Evolutionary conservation across 1,140 invertebrate genomes (phyloP), one percentile per base, ranked within the genome.

Genomic region (Liolophura sinensis): DNA sequence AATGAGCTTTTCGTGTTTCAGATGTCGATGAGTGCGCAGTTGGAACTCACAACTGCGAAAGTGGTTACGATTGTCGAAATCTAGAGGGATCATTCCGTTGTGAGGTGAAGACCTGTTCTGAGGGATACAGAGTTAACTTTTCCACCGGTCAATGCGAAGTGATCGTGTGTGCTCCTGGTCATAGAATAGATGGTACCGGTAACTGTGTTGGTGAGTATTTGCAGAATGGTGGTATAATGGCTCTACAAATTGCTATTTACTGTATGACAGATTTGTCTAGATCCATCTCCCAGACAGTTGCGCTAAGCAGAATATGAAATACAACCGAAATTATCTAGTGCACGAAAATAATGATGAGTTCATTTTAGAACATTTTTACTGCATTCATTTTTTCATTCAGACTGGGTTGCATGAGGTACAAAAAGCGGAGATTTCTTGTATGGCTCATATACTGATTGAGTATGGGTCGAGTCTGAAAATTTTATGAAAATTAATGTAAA

Each of bases 21-120:
- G 79, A 81, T 74, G 76, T 97, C 72, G 92, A 99, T 82, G 97
- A 99, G 83, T 99, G 97, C 78, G 71, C 82, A 0, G 84, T 93
- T 1, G 90, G 90, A 7, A 92, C 89, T 0, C 90, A 98, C 79
- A 91, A 93, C 74, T 99, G 97, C 78, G 89, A 89, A 0, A 75
- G 86, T 0, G 90, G 90, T 6, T 97, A 92, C 76, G 84, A 88
- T 1, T 99, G 97, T 80, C 87, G 89, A 56, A 99, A 99, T 77
- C 95, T 89, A 0, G 78, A 89, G 24, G 93, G 93, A 0, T 92
- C 91, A 18, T 95, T 91, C 77, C 85, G 91, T 40, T 94, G 93
- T 81, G 88, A 89, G 60, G 85, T 86, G 24, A 88, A 88, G 67
- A 78, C 73, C 6, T 91, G 90, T 81, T 84, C 84, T 0, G 62